Evolutionary conservation across 2,888 invertebrate species (phyloP).

Genomic region (Diaprepes abbreviatus): DNA sequence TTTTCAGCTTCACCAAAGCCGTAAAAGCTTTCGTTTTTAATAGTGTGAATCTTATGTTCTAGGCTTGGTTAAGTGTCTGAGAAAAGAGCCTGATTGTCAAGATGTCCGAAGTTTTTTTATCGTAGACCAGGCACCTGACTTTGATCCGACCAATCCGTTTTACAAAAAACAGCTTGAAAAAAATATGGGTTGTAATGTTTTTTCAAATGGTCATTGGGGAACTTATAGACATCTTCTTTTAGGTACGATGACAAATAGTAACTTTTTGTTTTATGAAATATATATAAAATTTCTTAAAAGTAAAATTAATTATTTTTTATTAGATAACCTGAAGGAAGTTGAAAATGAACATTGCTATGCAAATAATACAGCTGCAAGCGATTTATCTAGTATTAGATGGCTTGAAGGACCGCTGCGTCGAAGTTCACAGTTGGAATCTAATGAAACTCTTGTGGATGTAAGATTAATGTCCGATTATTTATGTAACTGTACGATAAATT

Average conservation of each 20-base stretch:
- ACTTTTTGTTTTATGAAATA: too few species aligned
- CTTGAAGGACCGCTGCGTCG: conserved; percentile 76
- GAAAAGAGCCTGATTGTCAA: conserved; percentile 72
- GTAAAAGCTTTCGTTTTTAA: too few species aligned
- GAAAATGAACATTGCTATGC: conserved; percentile 79
- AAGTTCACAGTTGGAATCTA: conserved; percentile 28
- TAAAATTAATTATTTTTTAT: too few species aligned
- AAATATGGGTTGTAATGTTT: conserved; percentile 86
- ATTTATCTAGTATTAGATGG: conserved; percentile 89
- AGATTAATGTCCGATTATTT: conserved; percentile 2
- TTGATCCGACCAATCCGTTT: conserved; percentile 70
- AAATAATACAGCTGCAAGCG: conserved; percentile 84
- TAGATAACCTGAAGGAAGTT: conserved; percentile 70
- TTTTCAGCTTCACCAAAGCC: too few species aligned
- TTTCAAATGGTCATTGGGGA: conserved; percentile 72
- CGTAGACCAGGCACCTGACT: conserved; percentile 74
- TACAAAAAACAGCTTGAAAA: conserved; percentile 77
- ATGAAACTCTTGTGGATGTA: conserved; percentile 41
- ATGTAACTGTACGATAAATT: too few species aligned
- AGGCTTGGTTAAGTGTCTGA: conserved; percentile 81
- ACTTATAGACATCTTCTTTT: conserved; percentile 80
- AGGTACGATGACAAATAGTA: conserved; percentile 9
- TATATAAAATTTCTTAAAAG: too few species aligned
- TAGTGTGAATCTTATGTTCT: too few species aligned
- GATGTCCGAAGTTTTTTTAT: conserved; percentile 69